phyloP scores from a whole-genome alignment of 2,888 invertebrate species.

The Brachyopa scutellaris region DNA sequence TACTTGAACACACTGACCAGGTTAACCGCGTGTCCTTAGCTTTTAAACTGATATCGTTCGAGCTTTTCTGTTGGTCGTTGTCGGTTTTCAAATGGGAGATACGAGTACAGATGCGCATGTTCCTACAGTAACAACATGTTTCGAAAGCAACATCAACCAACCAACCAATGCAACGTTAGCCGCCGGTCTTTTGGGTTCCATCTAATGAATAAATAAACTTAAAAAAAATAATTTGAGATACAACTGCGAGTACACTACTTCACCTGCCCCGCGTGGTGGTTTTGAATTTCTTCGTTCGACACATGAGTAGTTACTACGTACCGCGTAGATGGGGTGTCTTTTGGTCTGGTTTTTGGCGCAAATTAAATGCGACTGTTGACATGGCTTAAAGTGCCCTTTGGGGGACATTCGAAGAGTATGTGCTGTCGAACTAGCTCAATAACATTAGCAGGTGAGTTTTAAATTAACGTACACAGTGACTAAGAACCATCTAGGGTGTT shows the following conservation, averaged over 20 bases:
- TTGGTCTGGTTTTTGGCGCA: slow-evolving; percentile 48
- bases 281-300: not conserved
- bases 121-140: slow-evolving; percentile 48
- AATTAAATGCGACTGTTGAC: slow-evolving; percentile 40
- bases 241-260: not conserved
- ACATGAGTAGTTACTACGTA: not conserved
- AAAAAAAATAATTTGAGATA: slow-evolving; percentile 9
- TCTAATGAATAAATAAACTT: slow-evolving; percentile 55
- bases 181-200: slow-evolving; percentile 46
- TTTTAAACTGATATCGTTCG: slow-evolving; percentile 77
- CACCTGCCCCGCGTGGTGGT: not conserved
- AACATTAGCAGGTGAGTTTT: slow-evolving; percentile 37
- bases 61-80: slow-evolving; percentile 59
- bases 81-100: too few relatives aligned
- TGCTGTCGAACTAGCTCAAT: slow-evolving; percentile 38
- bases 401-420: slow-evolving; percentile 33
- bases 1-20: slow-evolving; percentile 76
- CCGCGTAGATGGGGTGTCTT: not conserved
- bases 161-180: slow-evolving; percentile 5
- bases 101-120: slow-evolving; percentile 39
- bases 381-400: slow-evolving; percentile 51
- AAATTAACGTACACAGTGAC: slow-evolving; percentile 4
- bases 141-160: slow-evolving; percentile 3
- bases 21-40: slow-evolving; percentile 79
- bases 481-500: slow-evolving; percentile 32